Percentiles rank a stretch among this genome's conserved stretches.
Conservation (phyloP, 92 coral and sea anemone genomes). For the Palythoa caribaeorum region DNA sequence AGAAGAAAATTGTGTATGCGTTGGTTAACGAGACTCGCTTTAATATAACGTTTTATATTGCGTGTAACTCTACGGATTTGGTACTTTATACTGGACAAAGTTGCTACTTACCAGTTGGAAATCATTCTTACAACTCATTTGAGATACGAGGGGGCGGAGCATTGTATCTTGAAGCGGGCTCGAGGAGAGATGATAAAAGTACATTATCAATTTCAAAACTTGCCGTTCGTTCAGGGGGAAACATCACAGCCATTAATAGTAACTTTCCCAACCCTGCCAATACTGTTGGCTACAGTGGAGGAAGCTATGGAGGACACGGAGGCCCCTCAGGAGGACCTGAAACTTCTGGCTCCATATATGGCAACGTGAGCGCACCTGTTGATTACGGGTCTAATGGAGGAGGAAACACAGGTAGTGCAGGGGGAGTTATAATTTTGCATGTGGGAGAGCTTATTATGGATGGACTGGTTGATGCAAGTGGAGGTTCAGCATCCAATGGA, state of each 20-base stretch:
- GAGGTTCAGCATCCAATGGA: conserved; percentile 41
- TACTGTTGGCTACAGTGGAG: conserved; percentile 45
- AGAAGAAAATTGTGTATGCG: conserved; percentile 43
- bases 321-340: conserved; percentile 54
- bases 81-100: conserved; percentile 66
- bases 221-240: conserved; percentile 53
- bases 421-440: conserved; percentile 57
- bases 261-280: conserved; percentile 12
- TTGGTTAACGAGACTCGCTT: conserved; percentile 66
- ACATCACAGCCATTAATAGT: conserved; percentile 48
- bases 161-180: conserved; percentile 55
- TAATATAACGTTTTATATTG: conserved; percentile 63
- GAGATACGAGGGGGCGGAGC: conserved; percentile 60
- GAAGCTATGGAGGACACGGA: conserved; percentile 64
- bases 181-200: conserved; percentile 18
- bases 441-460: conserved; percentile 51
- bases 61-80: conserved; percentile 70
- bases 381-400: conserved; percentile 75
- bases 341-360: conserved; percentile 42
- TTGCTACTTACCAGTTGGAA: conserved; percentile 57
- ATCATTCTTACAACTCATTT: conserved; percentile 56
- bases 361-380: conserved; percentile 50
- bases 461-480: conserved; percentile 64
- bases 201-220: conserved; percentile 46
- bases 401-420: conserved; percentile 63